Conservation (phyloP, 1,140 invertebrate species). For the Phymastichus coffea region DNA sequence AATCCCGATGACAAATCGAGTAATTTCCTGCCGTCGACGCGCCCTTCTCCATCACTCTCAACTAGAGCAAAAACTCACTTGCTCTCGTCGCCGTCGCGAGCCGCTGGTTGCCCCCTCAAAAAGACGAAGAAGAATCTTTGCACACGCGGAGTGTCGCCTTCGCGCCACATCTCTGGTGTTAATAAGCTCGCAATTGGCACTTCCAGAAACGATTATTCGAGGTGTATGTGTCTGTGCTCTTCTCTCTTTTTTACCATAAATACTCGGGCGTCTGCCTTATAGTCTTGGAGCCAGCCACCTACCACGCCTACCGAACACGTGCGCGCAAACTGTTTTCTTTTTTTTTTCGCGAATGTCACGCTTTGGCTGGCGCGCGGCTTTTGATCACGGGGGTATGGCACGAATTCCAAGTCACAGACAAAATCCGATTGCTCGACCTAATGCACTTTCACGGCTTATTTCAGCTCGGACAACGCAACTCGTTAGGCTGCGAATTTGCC, state of each 20-base stretch:
- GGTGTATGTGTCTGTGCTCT: neutral
- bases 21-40: constrained; percentile 10
- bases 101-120: too few relatives aligned
- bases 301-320: constrained; percentile 15
- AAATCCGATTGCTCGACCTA: too few relatives aligned
- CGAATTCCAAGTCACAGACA: too few relatives aligned
- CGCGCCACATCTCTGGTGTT: neutral
- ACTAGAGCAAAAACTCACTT: too few relatives aligned
- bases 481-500: too few relatives aligned
- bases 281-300: constrained; percentile 6
- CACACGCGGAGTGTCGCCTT: too few relatives aligned
- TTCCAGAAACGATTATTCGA: constrained; percentile 27
- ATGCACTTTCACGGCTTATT: constrained; percentile 3
- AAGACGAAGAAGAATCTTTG: too few relatives aligned
- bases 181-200: constrained; percentile 24
- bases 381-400: too few relatives aligned
- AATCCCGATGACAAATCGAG: neutral
- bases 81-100: too few relatives aligned
- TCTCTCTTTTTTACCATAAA: constrained; percentile 12
- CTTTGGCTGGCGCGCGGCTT: neutral
- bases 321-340: too few relatives aligned
- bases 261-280: constrained; percentile 13
- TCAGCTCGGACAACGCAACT: too few relatives aligned
- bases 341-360: neutral
- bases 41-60: too few relatives aligned